Conservation (phyloP, 2,888 invertebrate species). For the Hartigia nigra region DNA sequence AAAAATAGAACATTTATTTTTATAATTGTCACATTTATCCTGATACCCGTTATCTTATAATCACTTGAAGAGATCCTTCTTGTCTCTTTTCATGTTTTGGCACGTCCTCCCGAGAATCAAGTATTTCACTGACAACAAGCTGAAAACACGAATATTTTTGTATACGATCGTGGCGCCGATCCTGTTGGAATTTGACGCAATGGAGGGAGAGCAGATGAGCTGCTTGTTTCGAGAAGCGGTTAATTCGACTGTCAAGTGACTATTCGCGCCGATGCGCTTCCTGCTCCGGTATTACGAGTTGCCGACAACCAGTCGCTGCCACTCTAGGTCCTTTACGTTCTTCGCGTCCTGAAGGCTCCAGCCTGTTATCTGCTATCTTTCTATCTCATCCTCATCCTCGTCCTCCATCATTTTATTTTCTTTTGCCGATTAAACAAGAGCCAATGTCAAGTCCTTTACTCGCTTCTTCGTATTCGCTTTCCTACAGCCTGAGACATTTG, state of each 20-base stretch:
- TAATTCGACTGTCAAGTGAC: conserved; percentile 51
- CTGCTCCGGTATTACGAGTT: conserved; percentile 53
- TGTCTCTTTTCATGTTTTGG: background rate
- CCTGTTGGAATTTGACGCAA: background rate
- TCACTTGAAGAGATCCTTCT: background rate
- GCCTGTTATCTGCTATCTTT: background rate
- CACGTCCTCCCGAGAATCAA: background rate
- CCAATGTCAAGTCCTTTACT: background rate
- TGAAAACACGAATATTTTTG: background rate
- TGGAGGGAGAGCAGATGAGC: conserved; percentile 6
- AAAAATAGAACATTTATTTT: background rate
- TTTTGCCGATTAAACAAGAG: background rate
- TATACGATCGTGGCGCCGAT: background rate
- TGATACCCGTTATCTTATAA: background rate
- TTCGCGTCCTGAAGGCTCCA: background rate
- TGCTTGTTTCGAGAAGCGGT: conserved; percentile 44
- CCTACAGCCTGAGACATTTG: background rate
- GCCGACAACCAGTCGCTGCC: conserved; percentile 6
- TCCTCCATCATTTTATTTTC: background rate
- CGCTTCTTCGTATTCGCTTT: background rate
- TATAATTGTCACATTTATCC: background rate
- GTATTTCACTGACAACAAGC: background rate
- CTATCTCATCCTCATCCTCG: background rate
- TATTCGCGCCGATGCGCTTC: conserved; percentile 42
- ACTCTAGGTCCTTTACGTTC: background rate